Evolutionary conservation across 2,797 vertebrate species (phyloP).

Genomic region (Meda fulgida): DNA sequence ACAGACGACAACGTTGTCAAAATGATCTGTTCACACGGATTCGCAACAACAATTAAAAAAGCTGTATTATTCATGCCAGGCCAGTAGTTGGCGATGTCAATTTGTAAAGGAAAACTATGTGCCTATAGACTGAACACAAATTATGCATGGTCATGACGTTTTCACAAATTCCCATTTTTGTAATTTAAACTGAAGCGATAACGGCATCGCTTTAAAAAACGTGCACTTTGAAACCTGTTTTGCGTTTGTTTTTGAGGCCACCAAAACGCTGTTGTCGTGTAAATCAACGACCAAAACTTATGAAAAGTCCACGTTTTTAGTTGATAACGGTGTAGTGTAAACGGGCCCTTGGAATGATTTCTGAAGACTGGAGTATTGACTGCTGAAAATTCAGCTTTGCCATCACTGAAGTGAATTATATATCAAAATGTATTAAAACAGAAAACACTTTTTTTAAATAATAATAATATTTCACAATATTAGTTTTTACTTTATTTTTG

Average conservation of each 20-base stretch:
- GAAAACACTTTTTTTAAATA: neutral
- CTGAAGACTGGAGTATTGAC: neutral
- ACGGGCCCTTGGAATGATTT: neutral
- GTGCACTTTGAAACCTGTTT: neutral
- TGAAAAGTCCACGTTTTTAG: neutral
- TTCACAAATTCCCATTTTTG: neutral
- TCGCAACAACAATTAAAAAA: neutral
- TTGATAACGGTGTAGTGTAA: neutral
- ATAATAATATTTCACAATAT: neutral
- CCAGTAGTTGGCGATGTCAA: neutral
- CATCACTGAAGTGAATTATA: neutral
- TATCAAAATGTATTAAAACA: neutral
- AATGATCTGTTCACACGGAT: neutral
- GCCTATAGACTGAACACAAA: too few relatives aligned
- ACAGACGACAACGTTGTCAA: neutral
- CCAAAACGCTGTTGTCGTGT: rapidly evolving
- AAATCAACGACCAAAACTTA: neutral
- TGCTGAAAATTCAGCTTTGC: neutral
- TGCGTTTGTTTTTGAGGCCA: neutral
- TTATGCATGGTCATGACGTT: neutral
- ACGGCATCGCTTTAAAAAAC: neutral
- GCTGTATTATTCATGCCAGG: neutral
- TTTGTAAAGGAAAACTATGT: neutral
- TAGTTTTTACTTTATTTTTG: neutral
- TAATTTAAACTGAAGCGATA: neutral